Conservation (phyloP, 1,140 invertebrate genomes). For the Glossosoma conforme region DNA sequence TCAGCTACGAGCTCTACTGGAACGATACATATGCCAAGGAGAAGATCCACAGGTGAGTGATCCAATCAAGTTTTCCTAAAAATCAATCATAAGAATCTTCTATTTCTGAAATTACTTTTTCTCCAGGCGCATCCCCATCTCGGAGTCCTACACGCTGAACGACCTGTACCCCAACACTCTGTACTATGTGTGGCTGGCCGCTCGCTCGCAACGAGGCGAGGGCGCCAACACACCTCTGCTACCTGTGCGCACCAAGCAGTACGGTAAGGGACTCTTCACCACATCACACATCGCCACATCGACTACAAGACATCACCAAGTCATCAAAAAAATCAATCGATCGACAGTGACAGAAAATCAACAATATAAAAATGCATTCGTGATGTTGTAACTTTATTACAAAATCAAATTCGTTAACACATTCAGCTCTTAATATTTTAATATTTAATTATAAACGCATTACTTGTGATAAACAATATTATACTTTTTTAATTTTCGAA, state of each 20-base stretch:
- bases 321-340: no score
- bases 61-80: background rate
- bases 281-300: background rate
- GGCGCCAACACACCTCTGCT: constrained; percentile 92
- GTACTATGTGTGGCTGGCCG: constrained; percentile 94
- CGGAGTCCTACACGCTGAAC: constrained; percentile 78
- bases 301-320: no score
- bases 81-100: no score
- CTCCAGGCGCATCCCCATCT: constrained; percentile 66
- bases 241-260: constrained; percentile 90
- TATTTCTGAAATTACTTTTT: no score
- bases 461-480: no score
- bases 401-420: no score
- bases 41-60: constrained; percentile 58
- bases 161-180: constrained; percentile 91
- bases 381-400: no score
- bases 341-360: background rate
- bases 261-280: constrained; percentile 74
- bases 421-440: no score
- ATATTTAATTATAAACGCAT: no score
- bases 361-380: no score
- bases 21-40: constrained; percentile 91
- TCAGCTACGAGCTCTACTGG: constrained; percentile 95
- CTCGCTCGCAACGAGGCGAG: constrained; percentile 84
- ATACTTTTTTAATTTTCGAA: no score